These are phyloP conservation scores for Piscicola geometra DNA, from an alignment of 2,888 invertebrate genomes.

Conservation along the genomic window DNA sequence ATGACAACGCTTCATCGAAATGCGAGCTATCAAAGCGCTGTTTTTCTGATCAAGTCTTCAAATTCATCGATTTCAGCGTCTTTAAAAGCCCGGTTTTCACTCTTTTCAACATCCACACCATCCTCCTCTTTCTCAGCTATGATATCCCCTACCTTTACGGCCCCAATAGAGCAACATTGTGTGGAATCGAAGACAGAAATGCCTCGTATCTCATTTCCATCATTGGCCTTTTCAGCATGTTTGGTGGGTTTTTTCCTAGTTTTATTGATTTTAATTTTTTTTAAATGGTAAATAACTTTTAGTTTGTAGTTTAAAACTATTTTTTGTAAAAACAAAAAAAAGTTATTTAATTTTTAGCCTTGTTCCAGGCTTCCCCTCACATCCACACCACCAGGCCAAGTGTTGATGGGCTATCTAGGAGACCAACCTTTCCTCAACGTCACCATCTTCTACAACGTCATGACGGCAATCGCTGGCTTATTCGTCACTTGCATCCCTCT, in stretches of 20 bases:
- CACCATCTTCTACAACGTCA: constrained; percentile 74
- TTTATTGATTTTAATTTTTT: neutral
- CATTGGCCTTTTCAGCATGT: constrained; percentile 72
- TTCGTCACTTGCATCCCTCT: constrained; percentile 48
- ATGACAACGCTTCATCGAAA: too few relatives aligned
- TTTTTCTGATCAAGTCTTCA: too few relatives aligned
- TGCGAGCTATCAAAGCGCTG: too few relatives aligned
- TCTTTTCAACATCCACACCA: constrained; percentile 69
- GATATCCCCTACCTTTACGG: constrained; percentile 92
- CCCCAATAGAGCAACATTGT: constrained; percentile 69
- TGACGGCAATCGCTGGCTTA: constrained; percentile 61
- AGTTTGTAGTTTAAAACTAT: too few relatives aligned
- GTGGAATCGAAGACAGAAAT: constrained; percentile 55
- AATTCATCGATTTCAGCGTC: constrained; percentile 50
- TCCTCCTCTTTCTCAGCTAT: constrained; percentile 79
- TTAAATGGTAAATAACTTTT: too few relatives aligned
- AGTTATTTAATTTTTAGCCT: too few relatives aligned
- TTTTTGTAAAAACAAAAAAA: too few relatives aligned
- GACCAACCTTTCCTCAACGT: constrained; percentile 78
- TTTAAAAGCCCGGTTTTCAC: constrained; percentile 49
- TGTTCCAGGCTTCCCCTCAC: too few relatives aligned
- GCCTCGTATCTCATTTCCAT: constrained; percentile 73
- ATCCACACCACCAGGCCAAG: constrained; percentile 45
- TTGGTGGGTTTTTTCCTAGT: constrained; percentile 62
- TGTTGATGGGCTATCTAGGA: constrained; percentile 76